Evolutionary conservation across 64 coral and sea anemone genomes (phyloP).

Genomic region (Exaiptasia diaphana): DNA sequence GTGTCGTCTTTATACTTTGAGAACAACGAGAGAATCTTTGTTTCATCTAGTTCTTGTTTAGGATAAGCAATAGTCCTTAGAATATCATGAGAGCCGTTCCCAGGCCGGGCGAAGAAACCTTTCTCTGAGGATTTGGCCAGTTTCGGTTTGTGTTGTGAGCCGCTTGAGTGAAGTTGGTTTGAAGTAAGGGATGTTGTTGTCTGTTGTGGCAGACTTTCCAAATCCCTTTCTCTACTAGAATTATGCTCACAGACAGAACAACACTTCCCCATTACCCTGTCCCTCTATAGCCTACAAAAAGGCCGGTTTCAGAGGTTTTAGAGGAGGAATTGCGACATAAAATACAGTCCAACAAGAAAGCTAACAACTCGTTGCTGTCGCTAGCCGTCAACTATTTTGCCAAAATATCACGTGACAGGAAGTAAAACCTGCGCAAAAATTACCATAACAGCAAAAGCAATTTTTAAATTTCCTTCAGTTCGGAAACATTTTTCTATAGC

Average conservation of each 20-base stretch:
- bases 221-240: conserved; percentile 56
- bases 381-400: conserved; percentile 23
- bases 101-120: conserved; percentile 29
- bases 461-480: no score
- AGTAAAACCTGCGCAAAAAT: conserved; percentile 26
- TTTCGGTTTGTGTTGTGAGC: conserved; percentile 72
- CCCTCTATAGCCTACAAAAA: conserved; percentile 17
- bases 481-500: no score
- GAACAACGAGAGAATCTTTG: conserved; percentile 76
- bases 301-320: background rate
- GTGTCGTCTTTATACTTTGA: conserved; percentile 90
- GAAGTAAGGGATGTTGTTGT: conserved; percentile 84
- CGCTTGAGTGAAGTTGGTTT: conserved; percentile 65
- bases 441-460: no score
- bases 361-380: conserved; percentile 26
- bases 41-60: conserved; percentile 75
- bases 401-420: conserved; percentile 64
- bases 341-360: conserved; percentile 21
- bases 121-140: conserved; percentile 78
- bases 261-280: conserved; percentile 90
- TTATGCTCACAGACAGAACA: conserved; percentile 84
- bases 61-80: conserved; percentile 79
- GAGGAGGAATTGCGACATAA: background rate
- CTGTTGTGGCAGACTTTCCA: conserved; percentile 78
- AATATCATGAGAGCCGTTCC: conserved; percentile 73